Base-by-base conservation (phyloP, 2,888 invertebrate genomes). In the Nemurella pictetii region DNA sequence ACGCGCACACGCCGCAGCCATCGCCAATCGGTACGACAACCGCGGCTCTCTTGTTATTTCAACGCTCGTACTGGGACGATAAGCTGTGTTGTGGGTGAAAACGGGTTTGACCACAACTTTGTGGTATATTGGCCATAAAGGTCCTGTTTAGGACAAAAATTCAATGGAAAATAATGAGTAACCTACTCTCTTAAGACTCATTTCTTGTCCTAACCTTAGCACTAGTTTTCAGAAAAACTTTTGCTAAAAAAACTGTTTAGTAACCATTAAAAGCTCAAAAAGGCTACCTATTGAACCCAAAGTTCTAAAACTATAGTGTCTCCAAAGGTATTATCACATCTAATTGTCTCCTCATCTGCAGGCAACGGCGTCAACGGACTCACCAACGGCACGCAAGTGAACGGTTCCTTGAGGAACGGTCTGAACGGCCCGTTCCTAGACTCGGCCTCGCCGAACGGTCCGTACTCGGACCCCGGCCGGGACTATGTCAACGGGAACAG, bases 401-500 rank as follows among this genome's bases (percentile, higher is more conserved):
- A 87, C 90, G 87, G 89, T 88, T 87, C 88, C 88, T 86, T 89
- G 88, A 85, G 89, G 88, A 83, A 87, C 89, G 86, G 90, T 87
- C 86, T 90, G 85, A 90, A 90, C 86, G 90, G 90, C 86, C 90
- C 90, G 88, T 90, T 90, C 88, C 90, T 90, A 88, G 90, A 90
- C 86, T 90, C 90, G 74, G 88, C 89, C 36, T 88, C 89, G 74
- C 89, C 90, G 32, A 86, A 90, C 74, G 89, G 89, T 84, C 90
- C 90, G 87, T 87, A 90, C 86, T 89, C 90, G 83, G 88, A 89
- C 86, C 90, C 91, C 87, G 89, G 91, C 87, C 91, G 91, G 87
- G 91, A 90, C 88, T 90, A 91, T 85, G 91, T 91, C 88, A 91
- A 91, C 86, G 88, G 83, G 2, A 83, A 78, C 27, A 82, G 36